These are phyloP conservation scores for Phrynocephalus versicolor DNA, from an alignment of 2,113 vertebrate species.

Conservation along the genomic window DNA sequence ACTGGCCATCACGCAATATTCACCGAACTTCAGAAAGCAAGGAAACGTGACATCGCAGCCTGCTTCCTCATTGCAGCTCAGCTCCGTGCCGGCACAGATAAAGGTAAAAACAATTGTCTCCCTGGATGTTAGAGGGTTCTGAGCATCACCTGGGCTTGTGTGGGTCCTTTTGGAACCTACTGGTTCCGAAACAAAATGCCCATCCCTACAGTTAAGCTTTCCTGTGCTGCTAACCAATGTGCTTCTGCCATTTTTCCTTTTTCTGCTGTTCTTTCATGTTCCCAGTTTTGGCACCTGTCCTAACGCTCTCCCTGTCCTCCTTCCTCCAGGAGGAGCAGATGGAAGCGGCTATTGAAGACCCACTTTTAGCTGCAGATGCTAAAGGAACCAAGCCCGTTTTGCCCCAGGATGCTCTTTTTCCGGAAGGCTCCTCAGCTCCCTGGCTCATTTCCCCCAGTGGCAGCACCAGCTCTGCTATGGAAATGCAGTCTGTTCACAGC, in stretches of 20 bases:
- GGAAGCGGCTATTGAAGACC: slow-evolving; percentile 65
- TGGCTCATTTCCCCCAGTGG: slow-evolving; percentile 38
- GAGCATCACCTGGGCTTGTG: too few relatives aligned
- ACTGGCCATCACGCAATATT: too few relatives aligned
- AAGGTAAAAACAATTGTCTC: too few relatives aligned
- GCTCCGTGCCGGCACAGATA: too few relatives aligned
- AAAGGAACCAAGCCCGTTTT: slow-evolving; percentile 58
- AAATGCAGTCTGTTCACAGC: slow-evolving; percentile 18
- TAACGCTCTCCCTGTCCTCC: neutral
- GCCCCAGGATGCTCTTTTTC: neutral
- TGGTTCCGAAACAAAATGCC: too few relatives aligned
- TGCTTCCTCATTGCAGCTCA: too few relatives aligned
- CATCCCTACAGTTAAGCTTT: neutral
- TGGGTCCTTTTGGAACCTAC: too few relatives aligned
- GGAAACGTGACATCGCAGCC: too few relatives aligned
- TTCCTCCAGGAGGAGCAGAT: slow-evolving; percentile 66
- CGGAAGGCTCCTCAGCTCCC: slow-evolving; percentile 10
- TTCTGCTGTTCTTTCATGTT: neutral
- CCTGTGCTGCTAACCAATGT: neutral
- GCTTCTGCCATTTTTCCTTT: neutral
- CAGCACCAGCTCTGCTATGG: slow-evolving; percentile 40
- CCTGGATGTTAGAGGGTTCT: too few relatives aligned
- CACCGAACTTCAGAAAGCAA: too few relatives aligned
- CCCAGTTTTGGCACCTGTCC: neutral
- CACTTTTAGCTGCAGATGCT: neutral